Percentiles rank a stretch among this genome's conserved stretches.
Evolutionary conservation across 64 coral and sea anemone genomes (phyloP).

Genomic region (Pocillopora verrucosa): DNA sequence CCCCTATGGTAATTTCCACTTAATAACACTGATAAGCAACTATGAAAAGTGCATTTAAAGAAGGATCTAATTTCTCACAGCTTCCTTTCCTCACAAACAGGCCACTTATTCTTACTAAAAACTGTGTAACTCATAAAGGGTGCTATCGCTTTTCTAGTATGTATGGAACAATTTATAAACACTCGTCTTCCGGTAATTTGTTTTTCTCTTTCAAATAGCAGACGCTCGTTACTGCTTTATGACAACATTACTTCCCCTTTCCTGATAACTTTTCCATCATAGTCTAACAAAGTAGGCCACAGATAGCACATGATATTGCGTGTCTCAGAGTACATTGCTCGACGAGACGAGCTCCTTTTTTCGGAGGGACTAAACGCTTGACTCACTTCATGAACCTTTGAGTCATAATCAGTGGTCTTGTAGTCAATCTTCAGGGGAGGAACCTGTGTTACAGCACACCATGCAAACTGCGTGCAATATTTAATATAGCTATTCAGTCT

Average conservation of each 20-base stretch:
- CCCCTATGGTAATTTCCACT: no score
- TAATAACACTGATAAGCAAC: no score
- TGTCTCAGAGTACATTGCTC: neutral
- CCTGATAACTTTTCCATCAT: neutral
- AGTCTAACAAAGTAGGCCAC: neutral
- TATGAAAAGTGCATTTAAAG: no score
- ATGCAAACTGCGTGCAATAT: conserved; percentile 8
- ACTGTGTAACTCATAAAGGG: no score
- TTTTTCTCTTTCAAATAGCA: no score
- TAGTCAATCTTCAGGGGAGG: conserved; percentile 10
- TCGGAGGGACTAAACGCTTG: neutral
- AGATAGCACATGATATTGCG: neutral
- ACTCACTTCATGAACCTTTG: neutral
- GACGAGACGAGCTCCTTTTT: conserved; percentile 3
- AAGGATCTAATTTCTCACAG: no score
- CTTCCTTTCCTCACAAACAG: no score
- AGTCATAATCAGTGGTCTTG: neutral
- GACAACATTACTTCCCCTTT: neutral
- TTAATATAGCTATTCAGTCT: neutral
- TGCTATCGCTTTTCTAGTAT: no score
- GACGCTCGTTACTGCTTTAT: no score
- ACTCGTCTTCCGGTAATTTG: no score
- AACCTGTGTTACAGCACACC: neutral
- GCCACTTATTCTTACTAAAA: no score
- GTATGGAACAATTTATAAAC: no score